Evolutionary conservation across 2,797 vertebrate genomes (phyloP), one percentile per base, ranked within the genome.

Genomic region (Spinus olivaceus): DNA sequence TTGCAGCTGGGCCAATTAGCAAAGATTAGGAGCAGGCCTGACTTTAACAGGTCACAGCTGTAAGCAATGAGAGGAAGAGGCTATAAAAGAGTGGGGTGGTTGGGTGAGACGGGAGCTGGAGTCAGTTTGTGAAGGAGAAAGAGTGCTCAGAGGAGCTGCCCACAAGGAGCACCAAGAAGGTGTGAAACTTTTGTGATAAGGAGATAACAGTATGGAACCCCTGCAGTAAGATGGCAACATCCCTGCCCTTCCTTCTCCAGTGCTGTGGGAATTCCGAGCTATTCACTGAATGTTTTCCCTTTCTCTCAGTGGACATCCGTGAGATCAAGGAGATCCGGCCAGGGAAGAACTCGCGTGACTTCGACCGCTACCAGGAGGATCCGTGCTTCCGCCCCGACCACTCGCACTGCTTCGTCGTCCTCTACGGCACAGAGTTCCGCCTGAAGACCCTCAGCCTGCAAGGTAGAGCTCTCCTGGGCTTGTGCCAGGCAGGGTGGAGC

Each of bases 351-450:
- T 99, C 99, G 0, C 97, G 99, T 24, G 99, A 99, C 84, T 99
- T 99, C 88, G 99, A 99, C 92, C 98, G 99, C n/a, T 99, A 99
- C 96, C 98, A 99, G 97, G 99, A 99, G 97, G 99, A 99, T 97
- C 98, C 98, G 0, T 98, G 99, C 6, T 97, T 98, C 33, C 98
- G 99, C 37, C 97, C 97, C 0, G 99, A 99, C 77, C 98, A 98
- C 60, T 98, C 98, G 7, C 99, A 99, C 96, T 99, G 99, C 97
- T 99, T 99, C 5, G 98, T 99, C 80, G 99, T 99, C 95, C 98
- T 99, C 33, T 99, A 99, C 2, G 99, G 99, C 86, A 98, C 98
- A 0, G 99, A 99, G 80, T 99, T 99, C 97, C 98, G 99, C 47
- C 98, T 99, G 70, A 99, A 99, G 97, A 99, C 99, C 7, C 98